These are phyloP conservation scores for Zygaena filipendulae DNA, from an alignment of 2,888 invertebrate species.

Conservation along the genomic window DNA sequence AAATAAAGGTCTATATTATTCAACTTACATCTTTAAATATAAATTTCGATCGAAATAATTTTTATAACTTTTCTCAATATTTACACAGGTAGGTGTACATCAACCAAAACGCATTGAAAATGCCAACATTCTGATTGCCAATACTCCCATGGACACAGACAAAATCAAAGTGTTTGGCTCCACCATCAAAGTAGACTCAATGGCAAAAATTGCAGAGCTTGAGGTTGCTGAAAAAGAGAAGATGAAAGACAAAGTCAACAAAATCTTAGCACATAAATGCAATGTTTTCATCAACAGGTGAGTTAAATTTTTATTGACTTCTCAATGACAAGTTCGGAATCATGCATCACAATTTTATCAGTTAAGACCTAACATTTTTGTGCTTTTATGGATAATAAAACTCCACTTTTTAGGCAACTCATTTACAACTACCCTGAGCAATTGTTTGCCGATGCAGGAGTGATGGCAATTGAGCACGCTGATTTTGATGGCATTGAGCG, in stretches of 20 bases:
- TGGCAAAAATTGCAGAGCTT: constrained; percentile 96
- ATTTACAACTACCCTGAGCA: constrained; percentile 99
- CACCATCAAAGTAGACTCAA: constrained; percentile 90
- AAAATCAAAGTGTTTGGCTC: constrained; percentile 99
- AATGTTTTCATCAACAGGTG: constrained; percentile 97
- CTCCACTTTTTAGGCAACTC: constrained; percentile 74
- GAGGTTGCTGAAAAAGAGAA: constrained; percentile 99
- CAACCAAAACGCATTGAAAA: constrained; percentile 97
- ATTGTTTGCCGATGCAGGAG: constrained; percentile 96
- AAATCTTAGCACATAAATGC: constrained; percentile 93
- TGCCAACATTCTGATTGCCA: constrained; percentile 96
- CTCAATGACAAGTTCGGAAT: no score
- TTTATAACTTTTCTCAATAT: no score
- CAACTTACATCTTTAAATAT: no score
- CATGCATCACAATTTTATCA: no score
- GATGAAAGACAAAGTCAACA: constrained; percentile 99
- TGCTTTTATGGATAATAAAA: neutral
- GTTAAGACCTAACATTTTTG: neutral
- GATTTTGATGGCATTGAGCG: constrained; percentile 99
- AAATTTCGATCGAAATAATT: no score
- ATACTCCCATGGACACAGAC: constrained; percentile 99
- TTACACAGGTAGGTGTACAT: constrained; percentile 85
- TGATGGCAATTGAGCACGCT: constrained; percentile 99
- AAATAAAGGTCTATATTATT: no score
- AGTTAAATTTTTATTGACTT: constrained; percentile 9